These are phyloP conservation scores for Rhinophrynus dorsalis DNA, from an alignment of 2,797 vertebrate species.

Conservation along the genomic window DNA sequence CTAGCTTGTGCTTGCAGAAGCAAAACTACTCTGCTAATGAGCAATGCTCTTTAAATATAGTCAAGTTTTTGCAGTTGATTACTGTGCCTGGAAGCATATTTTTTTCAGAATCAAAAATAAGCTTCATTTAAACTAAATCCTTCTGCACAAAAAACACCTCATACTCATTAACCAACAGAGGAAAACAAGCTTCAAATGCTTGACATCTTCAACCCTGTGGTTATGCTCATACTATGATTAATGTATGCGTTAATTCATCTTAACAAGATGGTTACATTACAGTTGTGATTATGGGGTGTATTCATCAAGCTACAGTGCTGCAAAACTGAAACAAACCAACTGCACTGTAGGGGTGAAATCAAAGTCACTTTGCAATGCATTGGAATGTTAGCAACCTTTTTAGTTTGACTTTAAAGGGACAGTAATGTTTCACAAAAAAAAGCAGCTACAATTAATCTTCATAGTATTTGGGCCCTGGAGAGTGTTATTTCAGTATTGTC, in stretches of 20 bases:
- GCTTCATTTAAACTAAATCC: background rate
- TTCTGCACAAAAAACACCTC: background rate
- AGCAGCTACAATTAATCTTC: no score
- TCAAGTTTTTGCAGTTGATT: background rate
- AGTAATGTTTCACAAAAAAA: no score
- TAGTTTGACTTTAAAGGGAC: no score
- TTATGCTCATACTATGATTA: background rate
- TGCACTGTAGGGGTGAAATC: no score
- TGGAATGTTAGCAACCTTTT: no score
- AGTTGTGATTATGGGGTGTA: background rate
- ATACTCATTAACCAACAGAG: background rate
- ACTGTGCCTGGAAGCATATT: background rate
- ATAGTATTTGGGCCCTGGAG: no score
- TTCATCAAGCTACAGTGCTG: no score
- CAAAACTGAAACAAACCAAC: no score
- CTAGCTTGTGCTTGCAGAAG: conserved; percentile 28
- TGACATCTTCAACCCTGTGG: background rate
- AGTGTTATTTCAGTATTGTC: no score
- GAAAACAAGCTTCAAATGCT: no score
- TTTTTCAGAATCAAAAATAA: background rate
- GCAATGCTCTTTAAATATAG: background rate
- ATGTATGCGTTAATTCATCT: background rate
- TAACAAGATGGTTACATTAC: background rate
- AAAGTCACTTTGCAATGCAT: no score
- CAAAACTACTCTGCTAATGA: conserved; percentile 30